Base-by-base conservation (phyloP, 2,113 vertebrate species). In the Promerops cafer region DNA sequence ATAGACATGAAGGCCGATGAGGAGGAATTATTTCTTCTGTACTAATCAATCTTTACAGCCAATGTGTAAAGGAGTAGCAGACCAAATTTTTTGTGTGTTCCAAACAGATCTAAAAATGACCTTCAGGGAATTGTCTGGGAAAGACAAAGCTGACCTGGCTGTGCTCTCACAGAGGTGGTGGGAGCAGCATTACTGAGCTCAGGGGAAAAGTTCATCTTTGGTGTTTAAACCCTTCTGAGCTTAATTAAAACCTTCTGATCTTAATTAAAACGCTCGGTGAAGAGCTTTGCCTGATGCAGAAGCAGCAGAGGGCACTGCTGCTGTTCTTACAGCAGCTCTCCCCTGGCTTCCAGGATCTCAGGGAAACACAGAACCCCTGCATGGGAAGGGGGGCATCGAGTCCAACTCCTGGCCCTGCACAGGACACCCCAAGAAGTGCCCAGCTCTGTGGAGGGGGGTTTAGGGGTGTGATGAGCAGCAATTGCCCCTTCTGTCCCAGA, bases 231-330 rank as follows among this genome's bases (percentile, higher is more conserved):
- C 45, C 42, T 54, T 33, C 37, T 10, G 72, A 66, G 16, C 70
- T 50, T 31, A 27, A 66, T 78, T 61, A 47, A 82, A 89, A 52
- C 57, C 42, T 33, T 5, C 40, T 8, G 54, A 63, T 42, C 4
- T 13, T 13, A 19, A 65, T 69, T 16, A 11, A 64, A 28, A 21
- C 2, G 9, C 6, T 47, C 9, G 2, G 2, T 11, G 24, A 21
- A 13, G 85, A 64, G 27, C n/a, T 56, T 19, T 19, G 53, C 19
- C 12, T 1, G n/a, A 1, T 13, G 31, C 26, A 3, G 7, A 2
- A 22, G 21, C 93, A 23, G 84, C 35, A 95, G 95, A 93, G 95
- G 96, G 95, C 93, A 80, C 28, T 77, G 66, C 91, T 88, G 89
- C 53, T 1, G 10, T 20, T 60, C 28, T 12, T 1, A 35, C 54